phyloP scores from a whole-genome alignment of 2,113 vertebrate species.

The Herpailurus yagouaroundi region DNA sequence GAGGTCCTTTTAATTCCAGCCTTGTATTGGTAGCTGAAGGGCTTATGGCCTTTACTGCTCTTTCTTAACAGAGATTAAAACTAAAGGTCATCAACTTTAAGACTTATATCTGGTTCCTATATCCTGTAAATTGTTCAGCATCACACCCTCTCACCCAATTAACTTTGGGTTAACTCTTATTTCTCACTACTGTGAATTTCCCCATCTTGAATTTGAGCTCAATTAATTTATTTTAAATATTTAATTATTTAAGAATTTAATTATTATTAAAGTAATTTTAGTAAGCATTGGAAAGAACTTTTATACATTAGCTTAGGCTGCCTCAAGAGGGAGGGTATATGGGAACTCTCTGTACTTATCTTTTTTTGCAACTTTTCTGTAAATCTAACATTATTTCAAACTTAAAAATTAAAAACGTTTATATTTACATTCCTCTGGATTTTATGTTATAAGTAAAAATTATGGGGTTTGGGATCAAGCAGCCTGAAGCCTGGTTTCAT shows the following conservation, averaged over 20 bases:
- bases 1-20: not conserved
- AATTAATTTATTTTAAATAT: not conserved
- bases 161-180: not conserved
- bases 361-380: not conserved
- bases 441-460: not conserved
- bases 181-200: not conserved
- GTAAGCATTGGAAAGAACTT: not conserved
- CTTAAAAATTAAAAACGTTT: not conserved
- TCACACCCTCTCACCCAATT: not conserved
- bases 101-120: not conserved
- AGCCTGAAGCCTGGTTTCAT: not conserved
- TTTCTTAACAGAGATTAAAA: not conserved
- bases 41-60: rapidly evolving
- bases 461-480: not conserved
- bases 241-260: not conserved
- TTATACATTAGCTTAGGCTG: not conserved
- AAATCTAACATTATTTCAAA: slow-evolving; percentile 25
- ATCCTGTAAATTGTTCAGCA: not conserved
- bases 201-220: not conserved
- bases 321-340: not conserved
- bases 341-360: not conserved
- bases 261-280: slow-evolving; percentile 12
- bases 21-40: not conserved
- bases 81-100: not conserved
- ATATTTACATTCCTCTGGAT: not conserved